Evolutionary conservation across 92 coral and sea anemone species (phyloP), one percentile per base, ranked within the genome.

Genomic region (Zoanthus sociatus): DNA sequence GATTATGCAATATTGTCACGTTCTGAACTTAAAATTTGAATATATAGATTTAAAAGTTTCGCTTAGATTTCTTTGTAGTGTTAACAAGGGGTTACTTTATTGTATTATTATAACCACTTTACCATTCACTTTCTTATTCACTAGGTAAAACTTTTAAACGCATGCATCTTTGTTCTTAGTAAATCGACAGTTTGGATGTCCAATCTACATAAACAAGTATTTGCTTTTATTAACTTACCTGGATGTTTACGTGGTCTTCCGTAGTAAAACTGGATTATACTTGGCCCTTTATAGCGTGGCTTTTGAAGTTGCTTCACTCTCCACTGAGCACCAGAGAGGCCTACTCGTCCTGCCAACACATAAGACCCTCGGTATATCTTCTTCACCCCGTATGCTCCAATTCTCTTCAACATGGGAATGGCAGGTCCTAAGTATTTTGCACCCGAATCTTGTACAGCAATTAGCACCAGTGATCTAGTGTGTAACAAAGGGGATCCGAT

Each of bases 381-480:
- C 84, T 79, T 79, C 7, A 79, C 71, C 16, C 32, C 44, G 56
- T 37, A 56, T 42, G 72, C 84, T 79, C 84, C 84, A 33, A 79
- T 63, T 42, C 16, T 79, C 73, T 79, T 79, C 73, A 79, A 61
- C 71, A 79, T 18, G 10, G 84, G 84, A 63, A 79, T 63, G 72
- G 84, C 84, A 56, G 84, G 71, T 6, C 51, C 51, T 44, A 79
- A 42, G 21, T 44, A 30, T 42, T 79, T 79, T n/a, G 56, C 53
- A 37, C 84, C 84, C 18, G 71, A 64, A 50, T 79, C 84, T 79
- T 78, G 84, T 1, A 78, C 84, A 78, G 84, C 84, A 33, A 78
- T 45, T 46, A 78, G 21, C 16, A 78, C 73, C 31, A 78, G 50
- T 18, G 84, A 78, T 45, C 84, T 78, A 64, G 31, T 26, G 58